These are phyloP conservation scores for Drosophila mercatorum DNA, from an alignment of 2,888 invertebrate species.

Conservation along the genomic window DNA sequence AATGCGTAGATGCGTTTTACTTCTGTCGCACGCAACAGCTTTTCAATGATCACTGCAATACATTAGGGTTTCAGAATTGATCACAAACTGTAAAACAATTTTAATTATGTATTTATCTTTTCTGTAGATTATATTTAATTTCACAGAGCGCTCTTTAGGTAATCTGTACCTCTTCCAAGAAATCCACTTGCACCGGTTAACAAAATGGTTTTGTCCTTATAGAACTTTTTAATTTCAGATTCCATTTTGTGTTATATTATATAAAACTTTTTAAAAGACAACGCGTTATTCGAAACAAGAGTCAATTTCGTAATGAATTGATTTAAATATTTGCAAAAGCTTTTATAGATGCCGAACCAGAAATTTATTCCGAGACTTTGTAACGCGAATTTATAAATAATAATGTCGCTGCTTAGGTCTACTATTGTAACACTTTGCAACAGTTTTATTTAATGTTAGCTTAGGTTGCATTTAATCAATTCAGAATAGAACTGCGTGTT, in stretches of 20 bases:
- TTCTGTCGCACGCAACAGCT: slow-evolving; percentile 84
- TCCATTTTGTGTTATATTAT: slow-evolving; percentile 31
- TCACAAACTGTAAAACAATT: not conserved
- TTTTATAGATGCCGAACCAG: slow-evolving; percentile 9
- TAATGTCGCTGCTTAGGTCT: not conserved
- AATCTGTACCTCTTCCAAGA: slow-evolving; percentile 81
- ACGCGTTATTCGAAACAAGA: not conserved
- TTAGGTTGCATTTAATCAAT: not conserved
- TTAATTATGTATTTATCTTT: not conserved
- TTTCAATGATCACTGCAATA: slow-evolving; percentile 57
- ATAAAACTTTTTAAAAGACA: not conserved
- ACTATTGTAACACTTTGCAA: not conserved
- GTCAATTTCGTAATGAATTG: not conserved
- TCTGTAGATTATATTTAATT: not conserved
- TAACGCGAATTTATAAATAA: not conserved
- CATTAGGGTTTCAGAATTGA: not conserved
- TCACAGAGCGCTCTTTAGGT: not conserved
- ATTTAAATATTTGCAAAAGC: not conserved
- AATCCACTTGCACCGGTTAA: slow-evolving; percentile 87
- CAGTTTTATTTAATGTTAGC: not conserved
- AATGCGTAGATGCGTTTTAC: slow-evolving; percentile 86
- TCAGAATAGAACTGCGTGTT: not conserved
- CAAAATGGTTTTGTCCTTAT: slow-evolving; percentile 86
- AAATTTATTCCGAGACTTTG: not conserved
- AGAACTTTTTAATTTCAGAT: slow-evolving; percentile 86